These are phyloP conservation scores for Parotia lawesii DNA, from an alignment of 2,113 vertebrate genomes.

Conservation along the genomic window DNA sequence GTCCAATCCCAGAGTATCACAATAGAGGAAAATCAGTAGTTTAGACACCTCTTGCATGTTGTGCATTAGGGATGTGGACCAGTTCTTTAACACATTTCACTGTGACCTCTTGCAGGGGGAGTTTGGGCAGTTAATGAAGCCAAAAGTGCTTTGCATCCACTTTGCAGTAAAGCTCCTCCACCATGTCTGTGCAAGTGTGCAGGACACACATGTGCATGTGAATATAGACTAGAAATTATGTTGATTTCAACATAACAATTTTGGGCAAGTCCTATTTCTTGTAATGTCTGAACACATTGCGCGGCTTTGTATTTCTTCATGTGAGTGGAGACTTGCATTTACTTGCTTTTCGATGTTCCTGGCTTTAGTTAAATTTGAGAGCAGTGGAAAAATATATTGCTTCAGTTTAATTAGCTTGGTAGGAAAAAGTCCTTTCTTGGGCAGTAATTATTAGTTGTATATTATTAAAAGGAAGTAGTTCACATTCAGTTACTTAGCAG, in stretches of 20 bases:
- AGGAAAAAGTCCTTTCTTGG: conserved; percentile 19
- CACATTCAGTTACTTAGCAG: conserved; percentile 45
- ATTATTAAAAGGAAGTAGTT: conserved; percentile 51
- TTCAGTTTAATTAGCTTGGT: conserved; percentile 41
- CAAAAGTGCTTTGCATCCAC: neutral
- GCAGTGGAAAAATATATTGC: conserved; percentile 15
- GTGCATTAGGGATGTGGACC: neutral
- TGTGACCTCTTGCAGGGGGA: neutral
- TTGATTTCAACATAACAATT: neutral
- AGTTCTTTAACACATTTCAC: neutral
- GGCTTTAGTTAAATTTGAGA: conserved; percentile 36
- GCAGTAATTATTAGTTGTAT: conserved; percentile 55
- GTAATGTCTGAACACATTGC: neutral
- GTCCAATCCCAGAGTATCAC: neutral
- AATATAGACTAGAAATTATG: neutral
- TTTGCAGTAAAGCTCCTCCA: neutral
- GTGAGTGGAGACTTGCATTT: neutral
- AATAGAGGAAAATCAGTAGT: neutral
- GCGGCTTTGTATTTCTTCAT: neutral
- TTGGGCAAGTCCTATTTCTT: neutral
- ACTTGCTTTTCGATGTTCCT: neutral
- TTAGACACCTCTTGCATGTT: neutral
- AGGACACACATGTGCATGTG: fast-evolving
- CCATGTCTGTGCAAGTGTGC: neutral
- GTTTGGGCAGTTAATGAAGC: neutral